phyloP scores from a whole-genome alignment of 2,797 vertebrate genomes.

The Acrossocheilus wenchowensis region DNA sequence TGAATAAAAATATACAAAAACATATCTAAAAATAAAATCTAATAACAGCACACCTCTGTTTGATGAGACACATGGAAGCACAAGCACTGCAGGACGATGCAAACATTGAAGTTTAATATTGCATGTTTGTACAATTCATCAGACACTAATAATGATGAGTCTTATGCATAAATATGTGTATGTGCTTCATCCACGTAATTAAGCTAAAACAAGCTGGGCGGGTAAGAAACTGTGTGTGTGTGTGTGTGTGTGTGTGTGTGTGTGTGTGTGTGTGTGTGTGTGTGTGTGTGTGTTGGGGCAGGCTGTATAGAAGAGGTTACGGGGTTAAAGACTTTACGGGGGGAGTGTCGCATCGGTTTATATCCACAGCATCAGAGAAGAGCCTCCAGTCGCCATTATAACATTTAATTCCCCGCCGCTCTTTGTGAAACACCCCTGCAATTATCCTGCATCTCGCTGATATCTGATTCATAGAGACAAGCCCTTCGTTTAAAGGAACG shows the following conservation, averaged over 20 bases:
- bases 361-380: slow-evolving; percentile 66
- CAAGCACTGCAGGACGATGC: neutral
- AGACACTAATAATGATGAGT: too few relatives aligned
- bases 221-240: neutral
- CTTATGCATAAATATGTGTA: too few relatives aligned
- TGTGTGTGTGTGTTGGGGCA: neutral
- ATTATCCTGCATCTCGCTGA: slow-evolving; percentile 62
- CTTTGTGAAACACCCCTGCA: slow-evolving; percentile 51
- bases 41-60: neutral
- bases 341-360: slow-evolving; percentile 58
- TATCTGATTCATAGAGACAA: neutral
- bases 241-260: slow-evolving; percentile 27
- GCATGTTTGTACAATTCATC: too few relatives aligned
- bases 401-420: slow-evolving; percentile 55
- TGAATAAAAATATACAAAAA: too few relatives aligned
- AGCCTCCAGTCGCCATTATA: slow-evolving; percentile 68
- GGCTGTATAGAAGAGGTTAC: neutral
- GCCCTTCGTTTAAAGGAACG: neutral
- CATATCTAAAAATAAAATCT: too few relatives aligned
- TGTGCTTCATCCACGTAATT: slow-evolving; percentile 16
- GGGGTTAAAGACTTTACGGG: slow-evolving; percentile 16
- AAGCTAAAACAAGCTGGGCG: slow-evolving; percentile 59
- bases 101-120: too few relatives aligned
- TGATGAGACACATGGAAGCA: neutral
- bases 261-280: neutral